Percentiles rank a stretch among this genome's conserved stretches.
These are phyloP conservation scores for Dasyprocta punctata DNA, from an alignment of 2,113 vertebrate species.

Conservation along the genomic window DNA sequence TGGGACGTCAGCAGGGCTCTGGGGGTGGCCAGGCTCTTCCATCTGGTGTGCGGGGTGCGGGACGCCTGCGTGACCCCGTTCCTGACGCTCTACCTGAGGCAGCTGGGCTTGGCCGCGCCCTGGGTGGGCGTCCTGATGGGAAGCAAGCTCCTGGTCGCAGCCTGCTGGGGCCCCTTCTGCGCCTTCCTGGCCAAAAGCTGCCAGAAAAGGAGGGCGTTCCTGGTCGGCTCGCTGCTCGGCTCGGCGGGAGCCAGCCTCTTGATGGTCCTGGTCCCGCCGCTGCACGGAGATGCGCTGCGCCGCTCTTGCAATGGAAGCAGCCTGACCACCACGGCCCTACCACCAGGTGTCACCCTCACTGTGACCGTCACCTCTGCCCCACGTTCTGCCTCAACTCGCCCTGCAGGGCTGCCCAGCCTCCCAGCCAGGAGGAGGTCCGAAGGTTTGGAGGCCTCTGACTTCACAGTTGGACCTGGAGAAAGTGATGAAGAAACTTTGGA, in stretches of 20 bases:
- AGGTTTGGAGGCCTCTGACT: neutral
- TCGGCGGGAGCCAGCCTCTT: slow-evolving; percentile 85
- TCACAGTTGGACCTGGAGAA: neutral
- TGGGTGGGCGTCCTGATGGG: slow-evolving; percentile 91
- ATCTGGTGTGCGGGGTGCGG: slow-evolving; percentile 87
- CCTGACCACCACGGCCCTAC: neutral
- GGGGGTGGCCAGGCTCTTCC: slow-evolving; percentile 87
- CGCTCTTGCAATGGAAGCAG: slow-evolving; percentile 81
- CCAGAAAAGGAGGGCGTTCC: slow-evolving; percentile 86
- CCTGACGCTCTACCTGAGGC: slow-evolving; percentile 92
- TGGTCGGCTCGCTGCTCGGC: slow-evolving; percentile 84
- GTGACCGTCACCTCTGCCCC: neutral
- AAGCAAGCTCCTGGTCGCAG: slow-evolving; percentile 84
- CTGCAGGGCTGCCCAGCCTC: neutral
- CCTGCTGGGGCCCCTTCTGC: slow-evolving; percentile 87
- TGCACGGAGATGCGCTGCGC: neutral
- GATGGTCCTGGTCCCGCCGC: slow-evolving; percentile 86
- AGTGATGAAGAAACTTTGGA: neutral
- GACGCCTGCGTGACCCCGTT: slow-evolving; percentile 90
- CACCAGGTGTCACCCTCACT: neutral
- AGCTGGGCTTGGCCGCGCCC: slow-evolving; percentile 89
- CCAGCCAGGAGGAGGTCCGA: neutral
- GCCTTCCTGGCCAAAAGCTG: slow-evolving; percentile 86
- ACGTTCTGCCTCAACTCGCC: neutral
- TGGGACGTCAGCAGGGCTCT: slow-evolving; percentile 90